phyloP scores from a whole-genome alignment of 64 coral and sea anemone genomes.

The Platygyra sinensis region DNA sequence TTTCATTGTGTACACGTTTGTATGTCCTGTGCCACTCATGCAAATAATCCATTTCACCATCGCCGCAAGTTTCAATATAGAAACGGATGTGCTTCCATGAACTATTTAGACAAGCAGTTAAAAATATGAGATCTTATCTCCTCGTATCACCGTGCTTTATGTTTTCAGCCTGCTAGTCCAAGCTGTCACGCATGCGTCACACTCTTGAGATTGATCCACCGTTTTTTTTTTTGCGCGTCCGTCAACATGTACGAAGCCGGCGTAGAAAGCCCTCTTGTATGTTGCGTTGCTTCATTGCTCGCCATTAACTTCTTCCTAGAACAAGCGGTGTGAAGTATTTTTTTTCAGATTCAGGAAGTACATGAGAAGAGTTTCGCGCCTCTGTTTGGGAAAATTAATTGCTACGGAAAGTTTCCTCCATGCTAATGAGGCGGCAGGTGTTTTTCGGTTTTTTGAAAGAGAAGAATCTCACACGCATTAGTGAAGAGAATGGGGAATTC shows the following conservation, averaged over 20 bases:
- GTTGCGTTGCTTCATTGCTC: background rate
- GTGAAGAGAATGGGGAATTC: constrained; percentile 28
- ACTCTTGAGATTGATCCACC: background rate
- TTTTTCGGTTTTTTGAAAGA: constrained; percentile 38
- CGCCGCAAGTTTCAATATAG: constrained; percentile 39
- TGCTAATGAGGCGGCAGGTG: constrained; percentile 46
- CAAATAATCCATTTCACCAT: constrained; percentile 45
- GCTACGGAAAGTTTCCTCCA: constrained; percentile 20
- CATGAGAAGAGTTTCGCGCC: background rate
- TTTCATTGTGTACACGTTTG: constrained; percentile 51
- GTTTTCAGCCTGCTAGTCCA: background rate
- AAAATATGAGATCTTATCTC: constrained; percentile 46
- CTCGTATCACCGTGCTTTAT: constrained; percentile 1
- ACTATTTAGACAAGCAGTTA: constrained; percentile 49
- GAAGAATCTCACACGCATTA: constrained; percentile 50
- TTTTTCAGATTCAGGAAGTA: constrained; percentile 44
- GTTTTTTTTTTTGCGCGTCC: background rate
- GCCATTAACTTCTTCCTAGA: background rate
- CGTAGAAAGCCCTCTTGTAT: background rate
- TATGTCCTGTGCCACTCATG: constrained; percentile 34
- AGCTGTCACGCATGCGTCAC: constrained; percentile 22
- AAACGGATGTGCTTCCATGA: constrained; percentile 18
- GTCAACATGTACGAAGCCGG: background rate
- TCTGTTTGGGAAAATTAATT: constrained; percentile 30
- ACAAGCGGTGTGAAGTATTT: background rate